Evolutionary conservation across 2,888 invertebrate genomes (phyloP), one percentile per base, ranked within the genome.

Genomic region (Hedychridium roseum): DNA sequence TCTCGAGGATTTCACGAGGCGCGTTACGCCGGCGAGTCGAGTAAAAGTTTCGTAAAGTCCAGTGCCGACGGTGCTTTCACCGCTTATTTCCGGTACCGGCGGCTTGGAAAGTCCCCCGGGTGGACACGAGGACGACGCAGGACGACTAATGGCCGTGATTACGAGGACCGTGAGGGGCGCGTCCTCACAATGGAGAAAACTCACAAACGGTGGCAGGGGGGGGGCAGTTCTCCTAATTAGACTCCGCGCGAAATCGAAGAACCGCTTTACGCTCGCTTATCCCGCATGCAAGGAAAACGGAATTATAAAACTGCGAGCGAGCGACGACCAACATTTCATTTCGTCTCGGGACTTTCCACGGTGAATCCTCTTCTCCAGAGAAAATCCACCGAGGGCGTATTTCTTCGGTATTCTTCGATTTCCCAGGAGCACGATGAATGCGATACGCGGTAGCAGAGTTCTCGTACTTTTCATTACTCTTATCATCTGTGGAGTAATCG

Each of bases 11-110:
- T n/a, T 2, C 18, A 17, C 17, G 20, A 18, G 7, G 36, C 6
- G 6, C 32, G 32, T 3, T 3, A 14, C 32, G 12, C 28, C 23
- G 23, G 4, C 14, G 14, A 5, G 3, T 47, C 17, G 28, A 50
- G 66, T 66, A 64, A 63, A 60, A 71, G 68, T 68, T 54, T 28
- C 11, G 28, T 17, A 38, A 16, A 20, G 39, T 3, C 14, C 14
- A 16, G 9, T 30, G 42, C 37, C 32, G 21, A 39, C 40, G 32
- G 40, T 41, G 41, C 70, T 74, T 74, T 74, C 73, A 66, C 73
- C 68, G 50, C 50, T 72, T 73, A 70, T 71, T 71, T 68, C 68
- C 68, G 66, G 70, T 68, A 66, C 58, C 57, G 43, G 28, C 38
- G 36, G 31, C n/a, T n/a, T 57, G 48, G 56, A 61, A 68, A 64